Evolutionary conservation across 1,140 invertebrate genomes (phyloP), one percentile per base, ranked within the genome.

Genomic region (Drosophila ogumai): DNA sequence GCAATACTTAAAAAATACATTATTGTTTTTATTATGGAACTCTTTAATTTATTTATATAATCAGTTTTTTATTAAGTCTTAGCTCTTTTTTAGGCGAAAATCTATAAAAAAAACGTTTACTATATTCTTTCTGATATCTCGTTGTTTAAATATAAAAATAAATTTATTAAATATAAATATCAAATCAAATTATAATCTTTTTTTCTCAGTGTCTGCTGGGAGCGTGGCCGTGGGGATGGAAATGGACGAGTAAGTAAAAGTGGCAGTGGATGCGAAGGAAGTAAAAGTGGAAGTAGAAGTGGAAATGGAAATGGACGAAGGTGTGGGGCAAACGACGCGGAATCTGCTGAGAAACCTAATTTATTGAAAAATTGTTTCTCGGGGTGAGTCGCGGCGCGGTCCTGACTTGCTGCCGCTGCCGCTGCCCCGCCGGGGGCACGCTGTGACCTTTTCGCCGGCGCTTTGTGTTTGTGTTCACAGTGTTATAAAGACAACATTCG

Each of bases 401-500:
- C n/a, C 49, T 58, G 65, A 41, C 59, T 78, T 78, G 74, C 47
- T 82, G 47, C 43, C 78, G 54, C 6, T 57, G 8, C 31, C 44
- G 22, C 44, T 15, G 13, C 8, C 8, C 15, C 25, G 56, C 82
- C 59, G 54, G 58, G 55, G 85, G 85, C 84, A 81, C 67, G 68
- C 77, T 90, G 84, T 84, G 84, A 88, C 85, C 84, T 88, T 88
- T 88, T 71, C 80, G 34, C 52, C n/a, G 34, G 65, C 34, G 50
- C 67, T 75, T 88, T 88, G 25, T 50, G 85, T 84, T 88, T 87
- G 84, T 87, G 84, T 84, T 87, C 80, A 80, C 82, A 88, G 82
- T 87, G 82, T 87, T 87, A 87, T 88, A 88, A 87, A 87, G 82
- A 87, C 82, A 87, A 87, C 82, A 88, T 87, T 88, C 80, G 82